phyloP scores from a whole-genome alignment of 2,113 vertebrate genomes.

The Vireo altiloquus region DNA sequence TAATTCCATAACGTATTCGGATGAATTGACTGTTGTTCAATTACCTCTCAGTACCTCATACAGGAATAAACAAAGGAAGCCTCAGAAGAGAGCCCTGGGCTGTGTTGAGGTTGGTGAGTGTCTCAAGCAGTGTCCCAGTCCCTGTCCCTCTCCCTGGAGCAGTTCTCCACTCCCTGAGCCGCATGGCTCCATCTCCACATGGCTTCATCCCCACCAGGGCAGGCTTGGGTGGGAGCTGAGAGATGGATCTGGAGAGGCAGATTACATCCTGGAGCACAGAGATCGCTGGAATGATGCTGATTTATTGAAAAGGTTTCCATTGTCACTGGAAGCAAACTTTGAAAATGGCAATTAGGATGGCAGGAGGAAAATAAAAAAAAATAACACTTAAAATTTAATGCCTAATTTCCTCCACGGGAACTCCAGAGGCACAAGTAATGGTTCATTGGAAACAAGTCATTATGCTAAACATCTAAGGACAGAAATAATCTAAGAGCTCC shows the following conservation, averaged over 20 bases:
- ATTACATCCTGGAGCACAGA: background rate
- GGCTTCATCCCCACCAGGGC: background rate
- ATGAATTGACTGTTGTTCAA: background rate
- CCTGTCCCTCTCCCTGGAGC: background rate
- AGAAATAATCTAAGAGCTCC: constrained; percentile 43
- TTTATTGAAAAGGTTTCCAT: background rate
- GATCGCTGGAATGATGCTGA: background rate
- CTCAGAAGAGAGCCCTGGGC: background rate
- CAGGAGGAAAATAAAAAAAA: background rate
- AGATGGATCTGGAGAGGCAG: background rate
- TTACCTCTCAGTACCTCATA: background rate
- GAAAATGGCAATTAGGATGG: background rate
- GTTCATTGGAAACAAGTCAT: constrained; percentile 53
- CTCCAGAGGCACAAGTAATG: constrained; percentile 6
- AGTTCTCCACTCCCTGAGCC: background rate
- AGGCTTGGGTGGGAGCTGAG: background rate
- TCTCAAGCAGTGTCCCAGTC: background rate
- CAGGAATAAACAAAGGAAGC: background rate
- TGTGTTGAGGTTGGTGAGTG: background rate
- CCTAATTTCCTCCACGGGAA: constrained; percentile 25
- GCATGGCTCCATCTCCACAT: background rate
- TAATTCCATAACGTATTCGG: background rate
- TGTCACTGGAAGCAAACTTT: background rate
- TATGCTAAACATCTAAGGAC: constrained; percentile 53
- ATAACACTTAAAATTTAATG: background rate